Percentiles rank a stretch among this genome's conserved stretches.
phyloP scores from a whole-genome alignment of 2,113 vertebrate genomes.

The Excalfactoria chinensis region DNA sequence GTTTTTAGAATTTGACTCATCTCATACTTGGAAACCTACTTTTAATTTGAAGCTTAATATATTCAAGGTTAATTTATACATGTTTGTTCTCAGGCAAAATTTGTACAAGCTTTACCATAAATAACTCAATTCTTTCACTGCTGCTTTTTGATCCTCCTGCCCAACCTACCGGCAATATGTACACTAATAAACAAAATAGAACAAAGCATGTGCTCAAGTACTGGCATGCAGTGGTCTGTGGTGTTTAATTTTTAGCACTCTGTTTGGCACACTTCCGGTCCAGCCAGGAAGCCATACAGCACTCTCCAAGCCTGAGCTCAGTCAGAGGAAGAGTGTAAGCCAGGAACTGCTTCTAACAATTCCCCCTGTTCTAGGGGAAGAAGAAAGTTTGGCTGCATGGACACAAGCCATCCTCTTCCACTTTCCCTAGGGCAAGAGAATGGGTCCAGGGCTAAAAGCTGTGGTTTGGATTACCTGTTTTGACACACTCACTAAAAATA shows the following conservation, averaged over 20 bases:
- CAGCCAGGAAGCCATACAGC: neutral
- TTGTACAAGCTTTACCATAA: neutral
- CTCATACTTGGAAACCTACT: neutral
- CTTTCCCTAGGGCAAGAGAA: neutral
- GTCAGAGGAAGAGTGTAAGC: neutral
- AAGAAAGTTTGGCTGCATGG: neutral
- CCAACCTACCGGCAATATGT: neutral
- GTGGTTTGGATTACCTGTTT: constrained; percentile 25
- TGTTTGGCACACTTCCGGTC: neutral
- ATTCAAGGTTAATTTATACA: constrained; percentile 28
- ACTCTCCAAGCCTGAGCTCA: neutral
- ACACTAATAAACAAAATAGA: constrained; percentile 10
- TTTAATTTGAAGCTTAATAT: constrained; percentile 36
- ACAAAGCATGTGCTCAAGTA: neutral
- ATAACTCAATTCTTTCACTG: neutral
- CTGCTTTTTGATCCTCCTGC: constrained; percentile 48
- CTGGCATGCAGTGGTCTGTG: neutral
- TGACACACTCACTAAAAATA: neutral
- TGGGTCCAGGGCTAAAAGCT: constrained; percentile 1
- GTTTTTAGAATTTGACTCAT: constrained; percentile 15
- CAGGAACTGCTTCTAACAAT: neutral
- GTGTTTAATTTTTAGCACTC: neutral
- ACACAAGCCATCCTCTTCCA: neutral
- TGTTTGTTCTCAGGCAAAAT: constrained; percentile 10
- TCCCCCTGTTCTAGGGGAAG: neutral